Evolutionary conservation across 2,797 vertebrate genomes (phyloP), one percentile per base, ranked within the genome.

Genomic region (Sardinella longiceps): DNA sequence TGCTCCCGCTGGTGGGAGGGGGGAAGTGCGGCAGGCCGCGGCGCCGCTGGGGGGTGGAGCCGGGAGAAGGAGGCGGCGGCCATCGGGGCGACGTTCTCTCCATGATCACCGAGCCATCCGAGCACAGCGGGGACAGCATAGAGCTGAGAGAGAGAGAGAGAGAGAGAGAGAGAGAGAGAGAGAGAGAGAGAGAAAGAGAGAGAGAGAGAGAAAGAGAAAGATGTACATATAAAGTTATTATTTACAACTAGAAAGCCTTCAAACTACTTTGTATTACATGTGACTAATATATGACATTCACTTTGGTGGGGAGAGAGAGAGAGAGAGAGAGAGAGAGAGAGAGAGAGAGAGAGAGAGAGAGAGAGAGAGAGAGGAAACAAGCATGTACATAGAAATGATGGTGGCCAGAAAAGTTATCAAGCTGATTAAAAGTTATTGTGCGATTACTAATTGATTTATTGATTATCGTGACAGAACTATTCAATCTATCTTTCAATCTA

Each of bases 41-140:
- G 84, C 63, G 70, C 18, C 37, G 70, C 28, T 20, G 66, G 66
- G 11, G 30, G 2, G 10, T 30, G 0, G 51, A 53, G 56, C 2
- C 11, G 1, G 56, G 9, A 11, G 56, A 60, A 2, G 23, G 23
- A 5, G 23, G 23, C 23, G 23, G 7, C 84, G 92, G 90, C 91
- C 93, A 93, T 87, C 84, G 86, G 90, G 90, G 86, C 5, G 86
- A 81, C 80, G 87, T 81, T 80, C 87, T 86, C 70, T 86, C 86
- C 66, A 83, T 81, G 81, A 88, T 87, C 82, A 87, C 86, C 4
- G 89, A 86, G 88, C 90, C 87, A 85, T 94, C 92, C 86, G 91
- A 87, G 74, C 87, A 92, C 83, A 91, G 90, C 60, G 92, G 91
- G 89, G 94, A 93, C 90, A 94, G 91, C 94, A 95, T 96, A 90